Evolutionary conservation across 1,140 invertebrate species (phyloP).

Genomic region (Caenorhabditis briggsae): DNA sequence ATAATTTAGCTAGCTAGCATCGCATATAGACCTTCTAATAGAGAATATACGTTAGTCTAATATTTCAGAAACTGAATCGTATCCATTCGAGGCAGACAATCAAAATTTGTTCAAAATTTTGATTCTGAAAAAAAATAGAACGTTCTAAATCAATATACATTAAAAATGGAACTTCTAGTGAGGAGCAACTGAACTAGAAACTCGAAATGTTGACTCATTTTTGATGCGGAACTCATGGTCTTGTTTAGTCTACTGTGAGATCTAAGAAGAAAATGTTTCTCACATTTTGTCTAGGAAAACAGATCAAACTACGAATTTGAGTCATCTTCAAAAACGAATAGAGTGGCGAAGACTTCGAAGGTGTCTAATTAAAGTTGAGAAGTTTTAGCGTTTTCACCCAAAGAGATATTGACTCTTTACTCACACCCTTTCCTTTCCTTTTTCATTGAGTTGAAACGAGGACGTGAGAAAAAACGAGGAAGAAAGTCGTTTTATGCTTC

Average conservation of each 20-base stretch:
- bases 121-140: too few relatives aligned
- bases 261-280: background rate
- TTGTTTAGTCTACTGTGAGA: background rate
- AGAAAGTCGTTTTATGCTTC: background rate
- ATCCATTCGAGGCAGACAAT: too few relatives aligned
- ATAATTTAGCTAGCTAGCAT: too few relatives aligned
- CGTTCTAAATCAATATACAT: too few relatives aligned
- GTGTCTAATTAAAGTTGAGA: conserved; percentile 52
- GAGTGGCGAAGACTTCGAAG: too few relatives aligned
- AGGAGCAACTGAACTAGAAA: too few relatives aligned
- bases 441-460: conserved; percentile 38
- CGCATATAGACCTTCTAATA: too few relatives aligned
- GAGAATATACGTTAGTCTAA: too few relatives aligned
- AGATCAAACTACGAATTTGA: conserved; percentile 31
- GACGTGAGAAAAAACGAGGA: conserved; percentile 40
- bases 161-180: too few relatives aligned
- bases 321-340: background rate
- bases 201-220: too few relatives aligned
- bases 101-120: too few relatives aligned
- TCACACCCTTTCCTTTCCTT: background rate
- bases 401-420: conserved; percentile 43
- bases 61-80: too few relatives aligned
- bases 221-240: background rate
- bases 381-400: conserved; percentile 1
- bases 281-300: background rate